phyloP scores from a whole-genome alignment of 2,113 vertebrate genomes.

The Gymnocephalus cernua region DNA sequence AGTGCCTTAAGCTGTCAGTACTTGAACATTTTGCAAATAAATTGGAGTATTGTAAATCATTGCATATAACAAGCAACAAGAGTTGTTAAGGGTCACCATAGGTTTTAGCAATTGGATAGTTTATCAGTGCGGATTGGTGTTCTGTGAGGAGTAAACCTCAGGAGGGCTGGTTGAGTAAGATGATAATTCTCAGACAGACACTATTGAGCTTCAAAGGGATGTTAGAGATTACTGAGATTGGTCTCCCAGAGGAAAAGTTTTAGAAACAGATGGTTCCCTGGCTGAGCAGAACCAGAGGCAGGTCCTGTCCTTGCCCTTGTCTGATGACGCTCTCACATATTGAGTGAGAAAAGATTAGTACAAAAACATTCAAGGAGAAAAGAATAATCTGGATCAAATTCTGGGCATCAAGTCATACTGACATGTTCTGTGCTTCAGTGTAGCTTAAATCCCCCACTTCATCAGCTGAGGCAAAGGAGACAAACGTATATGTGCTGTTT shows the following conservation, averaged over 20 bases:
- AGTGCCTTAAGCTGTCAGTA: background rate
- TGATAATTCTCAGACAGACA: constrained; percentile 8
- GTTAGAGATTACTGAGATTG: constrained; percentile 11
- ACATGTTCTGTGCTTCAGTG: constrained; percentile 4
- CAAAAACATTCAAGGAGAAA: constrained; percentile 27
- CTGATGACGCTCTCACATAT: background rate
- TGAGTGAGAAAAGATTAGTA: constrained; percentile 17
- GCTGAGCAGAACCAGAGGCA: background rate
- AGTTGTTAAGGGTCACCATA: background rate
- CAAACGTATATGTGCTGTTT: background rate
- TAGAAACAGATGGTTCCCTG: constrained; percentile 33
- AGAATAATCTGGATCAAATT: constrained; percentile 49
- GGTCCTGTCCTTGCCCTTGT: background rate
- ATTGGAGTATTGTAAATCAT: background rate
- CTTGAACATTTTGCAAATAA: background rate
- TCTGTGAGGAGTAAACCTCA: constrained; percentile 1
- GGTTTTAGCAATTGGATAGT: background rate
- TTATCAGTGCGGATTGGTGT: constrained; percentile 2
- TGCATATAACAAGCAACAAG: background rate
- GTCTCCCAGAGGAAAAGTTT: constrained; percentile 26
- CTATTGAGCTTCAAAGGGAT: background rate
- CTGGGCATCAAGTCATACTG: background rate
- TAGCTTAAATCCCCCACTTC: constrained; percentile 12
- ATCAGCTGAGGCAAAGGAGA: background rate
- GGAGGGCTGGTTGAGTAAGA: background rate